Base-by-base conservation (phyloP, 2,113 vertebrate genomes). In the Phylloscopus whistleri region DNA sequence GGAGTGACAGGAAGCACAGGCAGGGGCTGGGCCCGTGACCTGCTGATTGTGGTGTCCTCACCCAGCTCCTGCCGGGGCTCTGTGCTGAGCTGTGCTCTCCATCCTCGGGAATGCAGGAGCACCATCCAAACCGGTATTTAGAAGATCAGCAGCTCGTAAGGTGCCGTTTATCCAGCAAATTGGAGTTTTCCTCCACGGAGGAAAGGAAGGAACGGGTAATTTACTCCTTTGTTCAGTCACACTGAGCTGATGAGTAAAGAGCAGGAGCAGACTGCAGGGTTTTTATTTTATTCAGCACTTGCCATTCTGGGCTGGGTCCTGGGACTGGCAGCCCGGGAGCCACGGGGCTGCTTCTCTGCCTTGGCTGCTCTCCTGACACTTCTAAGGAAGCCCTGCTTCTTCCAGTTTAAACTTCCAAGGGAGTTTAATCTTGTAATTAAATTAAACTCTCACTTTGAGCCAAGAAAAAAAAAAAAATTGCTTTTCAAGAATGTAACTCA, bases 401-500 rank as follows among this genome's bases (percentile, higher is more conserved):
- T 78, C 83, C 16, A 27, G 10, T 12, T 37, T 37, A 37, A 37
- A 37, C 37, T 37, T 37, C 26, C 24, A n/a, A 81, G 62, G 6
- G 15, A 53, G 19, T 44, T 86, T 68, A 58, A 72, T 93, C 55
- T 60, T 20, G 39, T 88, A 87, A 92, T 94, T 90, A 78, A 93
- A 93, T 92, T 63, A 86, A 89, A 81, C 52, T 59, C 78, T 18
- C 48, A 24, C 52, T 67, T 33, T 20, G 33, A 77, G 76, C 30
- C 80, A 69, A 51, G 82, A 62, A 37, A 59, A 58, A 13, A 51
- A 51, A 51, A 55, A 55, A 49, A 58, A 78, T 60, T 64, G 66
- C 93, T 91, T 87, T 91, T 91, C 73, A 89, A 72, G 69, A 84
- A 81, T 0, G 1, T 37, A 78, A 67, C 58, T 53, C n/a, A 11